Evolutionary conservation across 1,140 invertebrate species (phyloP).

Genomic region (Drosophila virilis): DNA sequence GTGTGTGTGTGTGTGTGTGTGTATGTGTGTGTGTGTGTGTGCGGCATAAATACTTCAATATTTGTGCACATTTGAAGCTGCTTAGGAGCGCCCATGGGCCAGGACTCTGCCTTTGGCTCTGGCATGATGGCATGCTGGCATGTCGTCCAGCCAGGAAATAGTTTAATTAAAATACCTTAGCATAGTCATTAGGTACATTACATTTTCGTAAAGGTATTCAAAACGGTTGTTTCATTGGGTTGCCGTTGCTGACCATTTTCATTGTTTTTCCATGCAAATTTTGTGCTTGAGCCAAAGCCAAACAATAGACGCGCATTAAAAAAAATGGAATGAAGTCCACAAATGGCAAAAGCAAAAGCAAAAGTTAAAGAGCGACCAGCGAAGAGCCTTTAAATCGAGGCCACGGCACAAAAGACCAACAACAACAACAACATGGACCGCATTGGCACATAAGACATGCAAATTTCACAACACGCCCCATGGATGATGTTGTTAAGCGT

Average conservation of each 20-base stretch:
- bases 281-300: conserved; percentile 52
- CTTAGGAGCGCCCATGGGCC: conserved; percentile 56
- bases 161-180: conserved; percentile 81
- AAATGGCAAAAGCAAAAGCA: conserved; percentile 32
- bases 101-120: neutral
- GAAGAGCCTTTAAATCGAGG: conserved; percentile 62
- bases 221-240: conserved; percentile 13
- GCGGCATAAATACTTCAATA: conserved; percentile 79
- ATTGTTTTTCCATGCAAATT: conserved; percentile 78
- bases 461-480: conserved; percentile 65
- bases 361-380: conserved; percentile 59
- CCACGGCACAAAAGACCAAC: conserved; percentile 49
- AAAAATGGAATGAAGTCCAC: conserved; percentile 35
- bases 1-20: neutral
- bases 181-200: conserved; percentile 77
- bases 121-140: conserved; percentile 1
- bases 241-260: conserved; percentile 54
- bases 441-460: conserved; percentile 55
- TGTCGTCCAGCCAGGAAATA: conserved; percentile 69
- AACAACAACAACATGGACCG: conserved; percentile 12
- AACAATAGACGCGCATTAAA: conserved; percentile 58
- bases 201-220: conserved; percentile 57
- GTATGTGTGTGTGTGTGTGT: conserved; percentile 32
- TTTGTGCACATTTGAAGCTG: conserved; percentile 77
- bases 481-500: conserved; percentile 62